Conservation (phyloP, 2,113 vertebrate species). For the Addax nasomaculatus region DNA sequence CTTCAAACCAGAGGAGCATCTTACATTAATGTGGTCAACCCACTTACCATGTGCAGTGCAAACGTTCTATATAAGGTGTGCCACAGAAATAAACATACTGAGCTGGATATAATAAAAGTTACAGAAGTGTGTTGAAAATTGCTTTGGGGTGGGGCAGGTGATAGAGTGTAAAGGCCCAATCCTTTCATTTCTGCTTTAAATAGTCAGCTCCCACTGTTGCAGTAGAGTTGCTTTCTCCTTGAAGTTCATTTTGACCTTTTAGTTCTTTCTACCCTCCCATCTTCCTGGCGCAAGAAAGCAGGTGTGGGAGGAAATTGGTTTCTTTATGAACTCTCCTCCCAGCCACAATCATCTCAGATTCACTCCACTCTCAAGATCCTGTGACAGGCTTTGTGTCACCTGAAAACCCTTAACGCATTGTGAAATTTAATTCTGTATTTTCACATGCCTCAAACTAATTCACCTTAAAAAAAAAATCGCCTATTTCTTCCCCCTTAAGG, state of each 20-base stretch:
- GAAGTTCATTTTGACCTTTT: conserved; percentile 1
- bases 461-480: neutral
- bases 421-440: conserved; percentile 1
- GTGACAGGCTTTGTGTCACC: neutral
- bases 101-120: neutral
- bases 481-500: neutral
- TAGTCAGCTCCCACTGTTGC: neutral
- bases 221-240: neutral
- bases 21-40: neutral
- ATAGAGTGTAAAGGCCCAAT: neutral
- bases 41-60: neutral
- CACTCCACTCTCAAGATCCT: neutral
- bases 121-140: neutral
- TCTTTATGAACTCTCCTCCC: neutral
- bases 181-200: neutral
- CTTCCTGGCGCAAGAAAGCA: neutral
- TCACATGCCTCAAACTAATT: neutral
- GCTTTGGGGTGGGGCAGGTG: neutral
- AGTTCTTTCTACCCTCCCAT: neutral
- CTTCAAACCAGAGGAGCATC: neutral
- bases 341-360: conserved; percentile 9
- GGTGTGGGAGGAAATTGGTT: conserved; percentile 1
- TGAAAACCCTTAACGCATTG: neutral
- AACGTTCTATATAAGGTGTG: neutral
- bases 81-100: neutral